These are phyloP conservation scores for Fringilla coelebs DNA, from an alignment of 2,797 vertebrate genomes.

Conservation along the genomic window DNA sequence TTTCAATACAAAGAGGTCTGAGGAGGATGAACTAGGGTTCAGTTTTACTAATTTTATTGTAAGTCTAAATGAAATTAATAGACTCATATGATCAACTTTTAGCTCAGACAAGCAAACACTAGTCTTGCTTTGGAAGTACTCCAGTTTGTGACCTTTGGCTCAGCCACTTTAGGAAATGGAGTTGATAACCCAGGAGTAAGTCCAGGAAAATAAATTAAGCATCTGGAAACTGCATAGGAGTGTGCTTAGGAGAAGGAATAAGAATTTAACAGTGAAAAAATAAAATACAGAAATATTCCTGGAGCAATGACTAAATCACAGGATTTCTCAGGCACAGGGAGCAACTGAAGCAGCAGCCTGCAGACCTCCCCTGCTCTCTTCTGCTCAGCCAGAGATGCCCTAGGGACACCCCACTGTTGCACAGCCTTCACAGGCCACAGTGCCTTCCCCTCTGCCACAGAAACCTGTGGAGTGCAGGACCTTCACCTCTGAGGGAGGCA, in stretches of 20 bases:
- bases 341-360: neutral
- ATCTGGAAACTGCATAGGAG: neutral
- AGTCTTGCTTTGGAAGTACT: neutral
- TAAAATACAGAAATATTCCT: constrained; percentile 2
- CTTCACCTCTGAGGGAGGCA: neutral
- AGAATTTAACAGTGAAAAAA: neutral
- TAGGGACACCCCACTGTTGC: neutral
- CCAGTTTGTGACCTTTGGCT: neutral
- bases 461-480: neutral
- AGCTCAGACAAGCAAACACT: neutral
- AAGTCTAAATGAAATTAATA: neutral
- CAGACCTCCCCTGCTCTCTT: neutral
- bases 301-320: neutral
- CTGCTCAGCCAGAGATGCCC: neutral
- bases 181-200: neutral
- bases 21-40: neutral
- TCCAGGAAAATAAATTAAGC: neutral
- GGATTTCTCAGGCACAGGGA: neutral
- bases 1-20: neutral
- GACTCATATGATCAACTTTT: neutral
- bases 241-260: neutral
- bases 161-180: neutral
- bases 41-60: neutral
- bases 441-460: neutral
- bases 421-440: neutral